Percentiles rank a stretch among this genome's conserved stretches.
These are phyloP conservation scores for Rambutsinella grinnellia DNA, from an alignment of 2,888 invertebrate species.

Conservation along the genomic window DNA sequence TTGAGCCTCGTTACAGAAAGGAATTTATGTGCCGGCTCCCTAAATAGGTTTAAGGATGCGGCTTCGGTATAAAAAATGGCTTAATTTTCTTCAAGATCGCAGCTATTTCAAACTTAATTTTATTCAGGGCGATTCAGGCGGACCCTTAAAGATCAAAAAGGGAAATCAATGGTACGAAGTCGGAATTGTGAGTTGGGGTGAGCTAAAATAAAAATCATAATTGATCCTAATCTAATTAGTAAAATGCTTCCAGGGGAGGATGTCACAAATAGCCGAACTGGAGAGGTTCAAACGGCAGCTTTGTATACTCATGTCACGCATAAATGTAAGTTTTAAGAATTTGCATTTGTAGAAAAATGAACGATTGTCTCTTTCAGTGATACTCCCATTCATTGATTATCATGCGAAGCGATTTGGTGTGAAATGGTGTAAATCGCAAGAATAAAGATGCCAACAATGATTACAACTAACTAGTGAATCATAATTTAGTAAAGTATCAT, in stretches of 20 bases:
- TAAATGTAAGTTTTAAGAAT: neutral
- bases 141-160: slow-evolving; percentile 23
- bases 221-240: neutral
- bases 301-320: neutral
- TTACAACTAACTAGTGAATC: too few relatives aligned
- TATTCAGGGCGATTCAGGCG: slow-evolving; percentile 21
- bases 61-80: slow-evolving; percentile 9
- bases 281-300: neutral
- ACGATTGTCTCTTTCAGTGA: neutral
- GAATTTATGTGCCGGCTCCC: slow-evolving; percentile 32
- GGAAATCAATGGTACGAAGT: slow-evolving; percentile 16
- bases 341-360: neutral
- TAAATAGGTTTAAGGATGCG: slow-evolving; percentile 37
- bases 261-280: neutral
- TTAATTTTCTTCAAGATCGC: neutral
- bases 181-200: slow-evolving; percentile 37
- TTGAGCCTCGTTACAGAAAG: slow-evolving; percentile 12
- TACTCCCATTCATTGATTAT: neutral
- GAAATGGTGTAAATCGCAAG: neutral
- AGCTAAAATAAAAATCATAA: neutral
- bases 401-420: neutral
- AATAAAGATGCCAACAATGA: too few relatives aligned
- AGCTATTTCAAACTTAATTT: too few relatives aligned
- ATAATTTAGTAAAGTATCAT: too few relatives aligned
- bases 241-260: neutral